Evolutionary conservation across 2,888 invertebrate genomes (phyloP).

Genomic region (Aspidapion aeneum): DNA sequence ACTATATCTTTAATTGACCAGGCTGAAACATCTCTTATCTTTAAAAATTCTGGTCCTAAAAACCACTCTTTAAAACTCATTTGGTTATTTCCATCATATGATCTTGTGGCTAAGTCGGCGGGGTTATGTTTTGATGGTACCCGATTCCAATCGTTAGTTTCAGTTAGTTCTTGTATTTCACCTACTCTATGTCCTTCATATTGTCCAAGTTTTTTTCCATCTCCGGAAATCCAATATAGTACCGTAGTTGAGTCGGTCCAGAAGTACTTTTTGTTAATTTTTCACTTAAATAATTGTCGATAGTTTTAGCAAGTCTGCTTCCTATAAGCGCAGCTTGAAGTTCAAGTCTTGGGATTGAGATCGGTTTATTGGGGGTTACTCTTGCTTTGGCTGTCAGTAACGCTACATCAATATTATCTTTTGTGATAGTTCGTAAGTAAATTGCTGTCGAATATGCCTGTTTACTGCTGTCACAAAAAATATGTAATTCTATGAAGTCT

Average conservation of each 20-base stretch:
- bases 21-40: background rate
- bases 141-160: conserved; percentile 20
- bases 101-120: conserved; percentile 28
- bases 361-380: conserved; percentile 11
- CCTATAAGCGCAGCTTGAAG: background rate
- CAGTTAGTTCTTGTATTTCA: conserved; percentile 28
- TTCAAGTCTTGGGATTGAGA: conserved; percentile 13
- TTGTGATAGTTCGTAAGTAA: conserved; percentile 9
- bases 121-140: conserved; percentile 25
- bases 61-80: conserved; percentile 1
- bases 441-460: conserved; percentile 13
- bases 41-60: conserved; percentile 3
- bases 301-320: conserved; percentile 1
- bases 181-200: conserved; percentile 25
- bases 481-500: conserved; percentile 25
- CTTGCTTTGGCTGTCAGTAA: conserved; percentile 9
- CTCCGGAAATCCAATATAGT: conserved; percentile 11
- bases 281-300: conserved; percentile 27
- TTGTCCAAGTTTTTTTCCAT: conserved; percentile 3
- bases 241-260: conserved; percentile 15
- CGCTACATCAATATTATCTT: conserved; percentile 4
- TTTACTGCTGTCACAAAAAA: conserved; percentile 30
- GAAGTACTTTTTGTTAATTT: conserved; percentile 13
- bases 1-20: background rate
- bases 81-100: background rate